A percentile compares a stretch with the other conserved stretches of the same genome.
Evolutionary conservation across 2,888 invertebrate genomes (phyloP).

Genomic region (Odontocolon sp.): DNA sequence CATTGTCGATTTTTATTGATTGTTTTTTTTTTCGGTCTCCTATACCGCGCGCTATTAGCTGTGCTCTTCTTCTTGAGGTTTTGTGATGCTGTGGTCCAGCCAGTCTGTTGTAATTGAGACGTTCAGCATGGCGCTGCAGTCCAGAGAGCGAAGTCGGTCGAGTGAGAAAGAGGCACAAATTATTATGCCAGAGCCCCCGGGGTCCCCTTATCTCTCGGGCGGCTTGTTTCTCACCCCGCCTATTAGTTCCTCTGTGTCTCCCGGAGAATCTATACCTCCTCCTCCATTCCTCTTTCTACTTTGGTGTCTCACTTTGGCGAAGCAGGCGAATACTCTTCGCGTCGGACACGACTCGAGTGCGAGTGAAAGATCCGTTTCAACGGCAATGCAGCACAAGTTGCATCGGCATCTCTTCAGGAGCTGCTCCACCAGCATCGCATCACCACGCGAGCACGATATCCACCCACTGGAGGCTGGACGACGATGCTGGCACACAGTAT

Average conservation of each 20-base stretch:
- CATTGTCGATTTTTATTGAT: no score
- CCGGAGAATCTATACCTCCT: constrained; percentile 68
- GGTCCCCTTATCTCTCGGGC: constrained; percentile 73
- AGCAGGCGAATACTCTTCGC: constrained; percentile 35
- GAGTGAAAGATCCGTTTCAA: constrained; percentile 23
- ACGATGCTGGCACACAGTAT: constrained; percentile 32
- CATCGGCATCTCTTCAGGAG: constrained; percentile 17
- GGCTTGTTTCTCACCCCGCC: constrained; percentile 77
- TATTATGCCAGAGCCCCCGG: constrained; percentile 71
- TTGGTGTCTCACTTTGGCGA: constrained; percentile 48
- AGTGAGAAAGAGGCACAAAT: constrained; percentile 69
- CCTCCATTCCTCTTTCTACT: constrained; percentile 18
- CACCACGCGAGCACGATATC: constrained; percentile 38
- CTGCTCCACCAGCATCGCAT: constrained; percentile 31
- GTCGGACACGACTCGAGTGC: constrained; percentile 34
- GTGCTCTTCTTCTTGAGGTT: constrained; percentile 9
- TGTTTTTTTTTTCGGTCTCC: neutral
- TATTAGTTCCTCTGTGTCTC: constrained; percentile 77
- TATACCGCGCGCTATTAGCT: neutral
- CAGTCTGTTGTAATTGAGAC: constrained; percentile 66
- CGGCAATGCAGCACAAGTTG: constrained; percentile 1
- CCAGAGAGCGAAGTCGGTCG: constrained; percentile 39
- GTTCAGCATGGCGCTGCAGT: constrained; percentile 43
- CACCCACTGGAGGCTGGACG: constrained; percentile 45
- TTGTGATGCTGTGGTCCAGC: constrained; percentile 10